Conservation (phyloP, 2,113 vertebrate species). For the Dendropsophus ebraccatus region DNA sequence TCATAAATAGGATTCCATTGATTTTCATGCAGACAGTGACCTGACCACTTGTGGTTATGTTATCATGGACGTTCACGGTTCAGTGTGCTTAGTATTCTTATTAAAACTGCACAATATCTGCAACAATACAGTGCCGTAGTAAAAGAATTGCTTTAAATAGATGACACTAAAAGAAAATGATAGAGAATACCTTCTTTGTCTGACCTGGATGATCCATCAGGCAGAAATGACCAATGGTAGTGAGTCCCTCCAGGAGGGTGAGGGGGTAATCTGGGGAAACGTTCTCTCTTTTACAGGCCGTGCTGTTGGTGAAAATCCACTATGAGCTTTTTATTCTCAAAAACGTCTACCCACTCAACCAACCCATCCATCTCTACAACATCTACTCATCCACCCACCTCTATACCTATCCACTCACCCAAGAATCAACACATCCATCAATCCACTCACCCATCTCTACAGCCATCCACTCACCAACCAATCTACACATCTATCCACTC, state of each 20-base stretch:
- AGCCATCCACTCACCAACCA: too few species aligned
- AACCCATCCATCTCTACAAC: not conserved
- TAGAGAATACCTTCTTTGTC: slow-evolving; percentile 78
- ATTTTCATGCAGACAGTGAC: too few species aligned
- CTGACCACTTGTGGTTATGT: too few species aligned
- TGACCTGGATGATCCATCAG: slow-evolving; percentile 83
- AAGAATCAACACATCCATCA: not conserved
- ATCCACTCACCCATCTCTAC: too few species aligned
- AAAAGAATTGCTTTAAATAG: not conserved
- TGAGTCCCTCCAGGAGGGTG: slow-evolving; percentile 93
- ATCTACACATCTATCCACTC: too few species aligned
- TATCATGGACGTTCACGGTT: too few species aligned
- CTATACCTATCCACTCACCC: not conserved
- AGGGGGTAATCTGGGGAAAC: slow-evolving; percentile 94
- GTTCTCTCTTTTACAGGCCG: slow-evolving; percentile 84
- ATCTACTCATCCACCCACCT: not conserved
- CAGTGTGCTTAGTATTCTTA: too few species aligned
- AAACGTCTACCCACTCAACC: not conserved
- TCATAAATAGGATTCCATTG: too few species aligned
- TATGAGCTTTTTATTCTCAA: not conserved
- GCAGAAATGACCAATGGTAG: slow-evolving; percentile 90
- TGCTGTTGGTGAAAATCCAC: slow-evolving; percentile 64
- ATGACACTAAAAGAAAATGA: not conserved
- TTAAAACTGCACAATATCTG: not conserved
- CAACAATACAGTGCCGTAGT: not conserved